Evolutionary conservation across 2,888 invertebrate genomes (phyloP), one percentile per base, ranked within the genome.

Genomic region (Rhogogaster chlorosoma): DNA sequence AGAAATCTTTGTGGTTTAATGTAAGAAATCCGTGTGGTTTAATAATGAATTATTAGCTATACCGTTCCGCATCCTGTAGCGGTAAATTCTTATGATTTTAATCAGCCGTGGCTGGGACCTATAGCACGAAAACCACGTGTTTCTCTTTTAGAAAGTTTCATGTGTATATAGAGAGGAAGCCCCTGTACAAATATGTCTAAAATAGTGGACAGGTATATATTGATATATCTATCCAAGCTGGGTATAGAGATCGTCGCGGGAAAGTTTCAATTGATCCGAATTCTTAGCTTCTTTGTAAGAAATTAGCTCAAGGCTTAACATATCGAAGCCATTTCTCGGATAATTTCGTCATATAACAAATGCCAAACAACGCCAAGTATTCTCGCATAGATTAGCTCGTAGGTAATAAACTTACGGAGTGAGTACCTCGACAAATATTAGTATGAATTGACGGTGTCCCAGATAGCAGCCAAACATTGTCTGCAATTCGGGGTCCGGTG

Each of bases 121-220:
- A n/a, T n/a, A 36, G 29, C 26, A 77, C 49, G 77, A 53, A 77
- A 49, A 77, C 45, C 45, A 77, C 67, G 67, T 77, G 77, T 77
- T 77, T 77, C 77, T 77, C 77, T 77, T 77, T 77, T 77, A 77
- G 77, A 77, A 77, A 77, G 77, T 77, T 49, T 15, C 10, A n/a
- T 29, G 73, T 45, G 22, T 32, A 67, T 32, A 67, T 57, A 57
- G 22, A 22, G 26, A 77, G 49, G 45, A 77, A 32, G 18, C 49
- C n/a, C 29, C 29, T 18, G 77, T 77, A 53, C 77, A 32, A 49
- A 73, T 26, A 73, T 73, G 6, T 15, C 32, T 42, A 22, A 73
- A 67, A 67, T 32, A 67, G 67, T 67, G 6, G 67, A 18, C 36
- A 70, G 6, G 18, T 4, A 32, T 70, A 70, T 36, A 70, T 22